Evolutionary conservation across 2,113 vertebrate species (phyloP), one percentile per base, ranked within the genome.

Genomic region (Lamprotornis superbus): DNA sequence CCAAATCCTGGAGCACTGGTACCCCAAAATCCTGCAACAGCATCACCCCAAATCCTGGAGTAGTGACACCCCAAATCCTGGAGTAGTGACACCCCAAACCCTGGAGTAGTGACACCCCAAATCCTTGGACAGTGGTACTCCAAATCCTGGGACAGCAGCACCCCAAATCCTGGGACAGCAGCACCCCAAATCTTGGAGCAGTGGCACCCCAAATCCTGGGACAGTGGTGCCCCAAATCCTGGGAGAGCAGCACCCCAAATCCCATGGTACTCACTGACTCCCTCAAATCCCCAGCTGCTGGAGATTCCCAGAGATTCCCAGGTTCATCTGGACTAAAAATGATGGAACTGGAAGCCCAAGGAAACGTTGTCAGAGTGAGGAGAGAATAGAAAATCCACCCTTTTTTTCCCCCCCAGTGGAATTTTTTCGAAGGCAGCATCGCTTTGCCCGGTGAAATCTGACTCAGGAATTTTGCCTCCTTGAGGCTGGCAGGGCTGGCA

Each of bases 401-500:
- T 22, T 44, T 60, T 15, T 33, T 12, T 16, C 4, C 6, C 3
- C 77, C 57, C 16, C 30, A 4, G 9, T 20, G 64, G 55, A 46
- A 30, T 91, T 82, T 22, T 89, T 93, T 81, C 37, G 20, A 27
- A 65, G 84, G 49, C n/a, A 15, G 44, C 64, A 21, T 92, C 23
- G 0, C 83, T 93, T 88, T 55, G 71, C 79, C 55, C 74, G 81
- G 77, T 0, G 2, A 93, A 90, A 70, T 47, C 92, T 94, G 93
- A 96, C 92, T 96, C 92, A 92, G 89, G 95, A 40, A 52, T 95
- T 93, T 63, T 60, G 73, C 80, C 68, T 74, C 35, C 88, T 86
- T 28, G 92, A 80, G 93, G 88, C 89, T 92, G 94, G 95, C 90
- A 90, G 31, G 75, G 93, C 68, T 96, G 96, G 95, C 90, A 22